phyloP scores from a whole-genome alignment of 2,113 vertebrate genomes.

The Meleagris gallopavo region DNA sequence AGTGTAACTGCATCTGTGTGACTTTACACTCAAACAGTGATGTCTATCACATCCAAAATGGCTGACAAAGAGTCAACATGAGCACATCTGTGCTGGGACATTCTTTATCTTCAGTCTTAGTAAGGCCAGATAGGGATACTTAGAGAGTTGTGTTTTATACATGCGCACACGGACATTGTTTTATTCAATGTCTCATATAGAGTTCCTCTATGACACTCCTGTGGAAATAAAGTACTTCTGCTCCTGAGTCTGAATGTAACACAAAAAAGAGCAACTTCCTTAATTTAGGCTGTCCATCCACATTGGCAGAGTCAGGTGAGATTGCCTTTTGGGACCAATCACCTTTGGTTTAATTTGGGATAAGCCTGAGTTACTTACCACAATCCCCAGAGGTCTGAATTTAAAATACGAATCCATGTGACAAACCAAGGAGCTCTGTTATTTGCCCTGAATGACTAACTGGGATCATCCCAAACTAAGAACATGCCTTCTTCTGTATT shows the following conservation, averaged over 20 bases:
- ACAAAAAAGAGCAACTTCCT: neutral
- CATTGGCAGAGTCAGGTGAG: neutral
- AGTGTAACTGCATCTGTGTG: neutral
- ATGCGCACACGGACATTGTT: fast-evolving
- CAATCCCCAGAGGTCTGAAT: neutral
- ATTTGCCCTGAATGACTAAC: neutral
- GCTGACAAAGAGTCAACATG: conserved; percentile 3
- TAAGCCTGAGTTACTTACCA: neutral
- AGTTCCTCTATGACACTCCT: neutral
- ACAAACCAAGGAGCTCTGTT: neutral
- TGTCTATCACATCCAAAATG: neutral
- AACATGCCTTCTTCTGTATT: neutral
- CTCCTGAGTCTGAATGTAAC: neutral
- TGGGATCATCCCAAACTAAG: neutral
- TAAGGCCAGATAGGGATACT: neutral
- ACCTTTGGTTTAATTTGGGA: neutral
- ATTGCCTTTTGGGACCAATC: neutral
- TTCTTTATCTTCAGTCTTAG: neutral
- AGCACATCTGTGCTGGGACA: neutral
- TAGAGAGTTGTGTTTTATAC: neutral
- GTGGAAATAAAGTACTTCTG: neutral
- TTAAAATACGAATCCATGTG: neutral
- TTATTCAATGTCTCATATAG: neutral
- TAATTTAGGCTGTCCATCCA: neutral
- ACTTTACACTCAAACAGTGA: neutral